Percentiles rank a stretch among this genome's conserved stretches.
phyloP scores from a whole-genome alignment of 1,140 invertebrate species.

The Drosophila equinoxialis region DNA sequence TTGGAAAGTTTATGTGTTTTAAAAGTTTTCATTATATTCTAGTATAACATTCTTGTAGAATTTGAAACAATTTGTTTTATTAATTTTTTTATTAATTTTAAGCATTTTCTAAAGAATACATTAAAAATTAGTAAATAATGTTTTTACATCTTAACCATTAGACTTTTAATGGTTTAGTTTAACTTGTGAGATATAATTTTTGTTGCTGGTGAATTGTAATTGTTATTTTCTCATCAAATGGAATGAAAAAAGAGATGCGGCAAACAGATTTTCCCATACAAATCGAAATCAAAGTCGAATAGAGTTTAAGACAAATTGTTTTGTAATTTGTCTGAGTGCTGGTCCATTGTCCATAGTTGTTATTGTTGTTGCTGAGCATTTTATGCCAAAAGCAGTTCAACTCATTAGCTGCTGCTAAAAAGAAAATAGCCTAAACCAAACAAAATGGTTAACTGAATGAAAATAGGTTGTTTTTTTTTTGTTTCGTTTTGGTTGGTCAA shows the following conservation, averaged over 20 bases:
- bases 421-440: slow-evolving; percentile 60
- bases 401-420: slow-evolving; percentile 75
- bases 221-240: slow-evolving; percentile 50
- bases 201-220: slow-evolving; percentile 20
- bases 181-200: neutral
- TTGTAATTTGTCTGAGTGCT: slow-evolving; percentile 59
- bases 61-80: too few species aligned
- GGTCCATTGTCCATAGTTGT: slow-evolving; percentile 8
- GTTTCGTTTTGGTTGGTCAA: slow-evolving; percentile 8
- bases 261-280: slow-evolving; percentile 68
- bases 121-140: too few species aligned
- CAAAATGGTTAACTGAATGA: slow-evolving; percentile 37
- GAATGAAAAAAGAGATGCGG: slow-evolving; percentile 44
- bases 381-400: slow-evolving; percentile 56
- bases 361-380: slow-evolving; percentile 28
- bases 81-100: too few species aligned
- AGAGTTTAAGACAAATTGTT: slow-evolving; percentile 66
- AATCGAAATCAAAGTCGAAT: slow-evolving; percentile 37
- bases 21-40: too few species aligned
- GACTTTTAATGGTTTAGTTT: neutral
- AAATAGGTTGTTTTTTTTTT: slow-evolving; percentile 31
- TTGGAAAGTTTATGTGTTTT: too few species aligned
- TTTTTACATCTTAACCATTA: too few species aligned
- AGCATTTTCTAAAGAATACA: too few species aligned
- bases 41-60: too few species aligned